Evolutionary conservation across 2,113 vertebrate species (phyloP).

Genomic region (Gulo gulo): DNA sequence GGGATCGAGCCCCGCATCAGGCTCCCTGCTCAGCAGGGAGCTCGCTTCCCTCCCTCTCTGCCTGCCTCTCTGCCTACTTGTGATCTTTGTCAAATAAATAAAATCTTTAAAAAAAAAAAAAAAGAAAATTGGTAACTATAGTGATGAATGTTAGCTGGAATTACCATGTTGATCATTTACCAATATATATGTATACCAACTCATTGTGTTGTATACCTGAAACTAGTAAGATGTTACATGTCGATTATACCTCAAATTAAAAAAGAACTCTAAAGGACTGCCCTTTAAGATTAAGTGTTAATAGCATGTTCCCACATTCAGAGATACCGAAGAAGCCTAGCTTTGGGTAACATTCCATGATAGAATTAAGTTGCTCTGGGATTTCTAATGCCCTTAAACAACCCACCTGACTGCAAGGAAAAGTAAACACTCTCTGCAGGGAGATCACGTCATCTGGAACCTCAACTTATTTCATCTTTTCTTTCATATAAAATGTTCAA

Average conservation of each 20-base stretch:
- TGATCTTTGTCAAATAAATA: too few species aligned
- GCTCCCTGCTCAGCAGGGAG: too few species aligned
- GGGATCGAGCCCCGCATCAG: too few species aligned
- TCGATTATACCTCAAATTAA: neutral
- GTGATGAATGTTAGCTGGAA: neutral
- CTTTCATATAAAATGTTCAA: neutral
- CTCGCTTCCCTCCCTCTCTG: too few species aligned
- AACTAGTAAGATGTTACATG: neutral
- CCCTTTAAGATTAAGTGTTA: neutral
- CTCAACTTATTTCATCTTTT: neutral
- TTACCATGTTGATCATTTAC: neutral
- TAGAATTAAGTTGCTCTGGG: neutral
- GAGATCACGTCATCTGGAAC: neutral
- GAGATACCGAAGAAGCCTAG: conserved; percentile 16
- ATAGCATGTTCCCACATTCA: neutral
- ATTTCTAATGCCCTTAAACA: conserved; percentile 16
- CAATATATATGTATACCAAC: neutral
- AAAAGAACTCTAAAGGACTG: neutral
- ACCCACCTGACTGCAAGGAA: neutral
- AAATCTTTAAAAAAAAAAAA: too few species aligned
- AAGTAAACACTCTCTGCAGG: neutral
- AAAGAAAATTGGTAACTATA: neutral
- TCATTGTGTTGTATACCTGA: neutral
- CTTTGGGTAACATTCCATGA: neutral
- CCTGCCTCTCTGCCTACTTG: too few species aligned